Evolutionary conservation across 1,140 invertebrate species (phyloP), one percentile per base, ranked within the genome.

Genomic region (Stegodyphus mimosarum): DNA sequence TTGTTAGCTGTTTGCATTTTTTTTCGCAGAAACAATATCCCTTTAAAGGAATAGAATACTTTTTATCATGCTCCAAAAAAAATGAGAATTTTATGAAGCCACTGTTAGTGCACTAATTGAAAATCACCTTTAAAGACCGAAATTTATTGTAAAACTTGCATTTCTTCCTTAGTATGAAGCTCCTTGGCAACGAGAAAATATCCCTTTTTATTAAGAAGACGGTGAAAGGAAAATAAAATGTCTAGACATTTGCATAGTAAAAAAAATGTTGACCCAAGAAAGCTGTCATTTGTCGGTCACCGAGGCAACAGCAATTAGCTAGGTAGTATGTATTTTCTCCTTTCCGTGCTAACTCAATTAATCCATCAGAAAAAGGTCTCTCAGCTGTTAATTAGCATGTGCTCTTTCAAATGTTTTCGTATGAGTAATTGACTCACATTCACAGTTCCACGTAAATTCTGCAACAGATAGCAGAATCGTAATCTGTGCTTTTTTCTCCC

Each of bases 341-440:
- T 67, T 76, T 75, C 10, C 63, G 33, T 64, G 33, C 52, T 84
- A 84, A 84, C 52, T 84, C 50, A 76, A 84, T 84, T 84, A 84
- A 75, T 63, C 67, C 64, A 7, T 17, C 15, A 18, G 69, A 84
- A 63, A 76, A 75, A 75, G n/a, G 81, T 33, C 73, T 66, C 63
- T 69, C 52, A 74, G 70, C 80, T 84, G 75, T 84, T 84, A 84
- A 84, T 84, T 84, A 84, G 55, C 81, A 84, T 84, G 51, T 84
- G 81, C 81, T 84, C 73, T 84, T 76, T n/a, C n/a, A 76, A 75
- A 76, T 84, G 81, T 84, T 84, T 84, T 84, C 81, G 13, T 84
- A 75, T 63, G 81, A 75, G 64, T 84, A 84, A 84, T 84, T 84
- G 73, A 60, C 63, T 60, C 64, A 76, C n/a, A 84, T 75, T 84